Evolutionary conservation across 2,888 invertebrate species (phyloP), one percentile per base, ranked within the genome.

Genomic region (Fabriciana adippe): DNA sequence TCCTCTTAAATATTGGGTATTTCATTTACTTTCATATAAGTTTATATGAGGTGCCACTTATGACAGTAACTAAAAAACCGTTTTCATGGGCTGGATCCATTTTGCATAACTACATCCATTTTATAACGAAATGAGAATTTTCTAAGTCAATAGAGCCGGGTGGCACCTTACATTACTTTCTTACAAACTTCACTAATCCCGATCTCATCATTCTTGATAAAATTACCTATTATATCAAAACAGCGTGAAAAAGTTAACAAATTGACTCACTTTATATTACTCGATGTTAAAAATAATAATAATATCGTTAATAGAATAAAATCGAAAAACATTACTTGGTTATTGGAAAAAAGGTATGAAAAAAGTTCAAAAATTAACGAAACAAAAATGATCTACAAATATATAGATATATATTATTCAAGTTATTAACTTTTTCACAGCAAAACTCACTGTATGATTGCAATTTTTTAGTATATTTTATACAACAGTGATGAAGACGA

Each of bases 161-260:
- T 83, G 86, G 84, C 88, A 82, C 83, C 79, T 87, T 82, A 87
- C 84, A 79, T 57, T 57, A 65, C 21, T 48, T 47, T 60, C 31
- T 41, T 67, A 60, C n/a, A 47, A 57, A 57, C 45, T 21, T 15
- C 57, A 47, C 45, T 35, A 51, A 61, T 31, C 35, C 51, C 18
- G 50, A 18, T 61, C 35, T 51, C 35, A 41, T 16, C 35, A 51
- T 35, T 51, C 35, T 41, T 8, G 59, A 26, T 8, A 59, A 16
- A 55, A n/a, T 8, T 57, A 57, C 18, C 8, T 47, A 26, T 26
- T 26, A 15, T 26, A n/a, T 48, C 8, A 41, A 41, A 41, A 26
- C 11, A 26, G 16, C 26, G n/a, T 48, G n/a, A 59, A 59, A 47
- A 26, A 59, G 59, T 59, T 59, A 21, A 47, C 5, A 26, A 59